Evolutionary conservation across 2,797 vertebrate genomes (phyloP).

Genomic region (Sciurus carolinensis): DNA sequence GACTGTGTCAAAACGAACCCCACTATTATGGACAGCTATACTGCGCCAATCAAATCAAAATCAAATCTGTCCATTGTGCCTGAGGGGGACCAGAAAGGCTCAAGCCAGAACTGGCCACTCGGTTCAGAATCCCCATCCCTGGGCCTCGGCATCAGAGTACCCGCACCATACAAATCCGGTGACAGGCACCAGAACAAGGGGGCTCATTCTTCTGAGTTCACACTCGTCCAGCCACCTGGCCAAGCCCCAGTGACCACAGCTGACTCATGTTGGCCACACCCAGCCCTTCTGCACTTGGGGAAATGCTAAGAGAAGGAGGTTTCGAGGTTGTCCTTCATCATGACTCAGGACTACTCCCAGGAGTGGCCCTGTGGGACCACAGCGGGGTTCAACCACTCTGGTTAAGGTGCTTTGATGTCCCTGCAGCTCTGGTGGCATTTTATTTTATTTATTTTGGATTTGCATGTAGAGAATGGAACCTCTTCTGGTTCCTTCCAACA

Average conservation of each 20-base stretch:
- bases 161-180: rapidly evolving
- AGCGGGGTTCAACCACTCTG: background rate
- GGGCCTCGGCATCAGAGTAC: no score
- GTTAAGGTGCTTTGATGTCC: background rate
- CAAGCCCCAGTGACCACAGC: background rate
- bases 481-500: background rate
- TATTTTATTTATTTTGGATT: background rate
- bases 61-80: background rate
- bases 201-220: background rate
- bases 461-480: background rate
- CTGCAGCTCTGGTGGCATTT: background rate
- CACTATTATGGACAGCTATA: no score
- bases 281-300: background rate
- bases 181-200: background rate
- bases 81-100: background rate
- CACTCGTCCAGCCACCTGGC: background rate
- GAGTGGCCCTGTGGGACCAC: background rate
- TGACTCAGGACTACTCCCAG: background rate
- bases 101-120: background rate
- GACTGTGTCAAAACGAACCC: no score
- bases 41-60: no score
- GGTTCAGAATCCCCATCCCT: background rate
- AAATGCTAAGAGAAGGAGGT: background rate
- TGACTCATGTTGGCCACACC: background rate
- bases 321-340: background rate